Evolutionary conservation across 1,140 invertebrate genomes (phyloP), one percentile per base, ranked within the genome.

Genomic region (Platorchestia sp.): DNA sequence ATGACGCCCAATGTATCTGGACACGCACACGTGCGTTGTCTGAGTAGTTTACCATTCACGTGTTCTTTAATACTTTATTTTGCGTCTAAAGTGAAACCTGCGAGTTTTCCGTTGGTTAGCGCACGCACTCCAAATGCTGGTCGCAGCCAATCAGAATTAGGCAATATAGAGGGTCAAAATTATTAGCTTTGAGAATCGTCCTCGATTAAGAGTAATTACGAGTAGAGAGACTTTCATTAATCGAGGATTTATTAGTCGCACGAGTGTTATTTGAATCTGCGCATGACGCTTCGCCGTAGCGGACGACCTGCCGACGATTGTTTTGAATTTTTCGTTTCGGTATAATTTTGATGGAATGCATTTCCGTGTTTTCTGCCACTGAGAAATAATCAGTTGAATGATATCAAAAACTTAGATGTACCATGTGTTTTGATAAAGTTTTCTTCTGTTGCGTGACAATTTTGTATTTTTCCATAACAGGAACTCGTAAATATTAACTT

Each of bases 121-220:
- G 87, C n/a, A 89, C 43, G 87, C 44, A 42, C 91, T 93, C 47
- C 43, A 45, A 44, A 41, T 44, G 44, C 44, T 93, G 91, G 91
- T n/a, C 47, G 44, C 41, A 93, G 41, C 91, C 91, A 93, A 93
- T 93, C 91, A 93, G 45, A 42, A 93, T 93, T 93, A 93, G 91
- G 41, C 91, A 93, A 93, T 93, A 93, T 47, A 45, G 44, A 45
- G 91, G 43, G 27, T 93, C 43, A 45, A 93, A 93, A 93, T 93
- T 40, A 93, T 93, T 93, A 93, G 91, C 91, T n/a, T 45, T 45
- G 36, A 45, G 44, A 47, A 45, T 45, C 45, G 45, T 93, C 59
- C 91, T 93, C 45, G 91, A 93, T 45, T 40, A 93, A 93, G 10
- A 93, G 45, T 45, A 93, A 45, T 93, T 44, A 75, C 59, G 59